These are phyloP conservation scores for Prosopocoilus inquinatus DNA, from an alignment of 2,888 invertebrate genomes.

Conservation along the genomic window DNA sequence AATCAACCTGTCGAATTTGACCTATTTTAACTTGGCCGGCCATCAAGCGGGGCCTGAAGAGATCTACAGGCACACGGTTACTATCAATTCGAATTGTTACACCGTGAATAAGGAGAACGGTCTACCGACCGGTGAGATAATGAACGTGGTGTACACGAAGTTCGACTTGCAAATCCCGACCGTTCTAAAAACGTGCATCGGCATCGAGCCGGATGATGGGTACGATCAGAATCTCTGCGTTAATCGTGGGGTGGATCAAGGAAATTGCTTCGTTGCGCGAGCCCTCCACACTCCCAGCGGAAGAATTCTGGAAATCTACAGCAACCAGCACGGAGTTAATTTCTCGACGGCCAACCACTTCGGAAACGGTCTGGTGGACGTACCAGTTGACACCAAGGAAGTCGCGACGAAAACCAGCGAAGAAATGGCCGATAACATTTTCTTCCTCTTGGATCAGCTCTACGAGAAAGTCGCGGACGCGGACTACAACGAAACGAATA, in stretches of 20 bases:
- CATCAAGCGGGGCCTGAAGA: slow-evolving; percentile 68
- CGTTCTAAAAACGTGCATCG: slow-evolving; percentile 54
- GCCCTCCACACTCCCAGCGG: slow-evolving; percentile 68
- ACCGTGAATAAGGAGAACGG: slow-evolving; percentile 65
- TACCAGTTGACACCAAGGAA: neutral
- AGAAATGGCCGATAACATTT: neutral
- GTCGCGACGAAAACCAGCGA: neutral
- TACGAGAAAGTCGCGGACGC: slow-evolving; percentile 1
- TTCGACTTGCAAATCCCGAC: slow-evolving; percentile 72
- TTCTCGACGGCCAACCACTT: slow-evolving; percentile 74
- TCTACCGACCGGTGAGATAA: slow-evolving; percentile 72
- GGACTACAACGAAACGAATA: neutral
- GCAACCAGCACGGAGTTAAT: slow-evolving; percentile 85
- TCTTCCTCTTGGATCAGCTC: slow-evolving; percentile 8
- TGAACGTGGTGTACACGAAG: slow-evolving; percentile 65
- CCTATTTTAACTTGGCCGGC: slow-evolving; percentile 89
- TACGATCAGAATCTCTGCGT: slow-evolving; percentile 81
- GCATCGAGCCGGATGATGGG: slow-evolving; percentile 56
- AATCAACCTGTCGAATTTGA: slow-evolving; percentile 80
- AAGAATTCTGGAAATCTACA: slow-evolving; percentile 73
- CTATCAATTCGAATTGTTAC: slow-evolving; percentile 74
- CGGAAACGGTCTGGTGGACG: slow-evolving; percentile 29
- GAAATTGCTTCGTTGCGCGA: slow-evolving; percentile 62
- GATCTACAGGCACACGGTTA: slow-evolving; percentile 67
- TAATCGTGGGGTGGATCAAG: slow-evolving; percentile 57